phyloP scores from a whole-genome alignment of 2,797 vertebrate species.

The Silurus aristotelis region DNA sequence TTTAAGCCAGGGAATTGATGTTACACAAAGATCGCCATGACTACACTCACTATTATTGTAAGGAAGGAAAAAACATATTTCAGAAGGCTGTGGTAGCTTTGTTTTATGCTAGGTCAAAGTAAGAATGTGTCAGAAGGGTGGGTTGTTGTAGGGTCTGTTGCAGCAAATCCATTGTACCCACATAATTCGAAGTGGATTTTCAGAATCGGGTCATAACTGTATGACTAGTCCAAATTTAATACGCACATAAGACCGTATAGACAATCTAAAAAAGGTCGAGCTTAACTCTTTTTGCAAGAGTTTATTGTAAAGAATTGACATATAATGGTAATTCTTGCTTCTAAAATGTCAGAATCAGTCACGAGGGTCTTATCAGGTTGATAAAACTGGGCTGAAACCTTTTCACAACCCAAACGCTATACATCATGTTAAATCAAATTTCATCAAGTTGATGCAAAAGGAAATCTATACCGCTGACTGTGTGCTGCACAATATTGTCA shows the following conservation, averaged over 20 bases:
- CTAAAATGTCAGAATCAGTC: background rate
- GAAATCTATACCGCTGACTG: background rate
- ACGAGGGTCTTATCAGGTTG: background rate
- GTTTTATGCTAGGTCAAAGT: conserved; percentile 11
- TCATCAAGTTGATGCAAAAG: background rate
- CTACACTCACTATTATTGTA: conserved; percentile 18
- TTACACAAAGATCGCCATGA: conserved; percentile 40
- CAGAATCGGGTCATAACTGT: background rate
- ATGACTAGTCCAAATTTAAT: background rate
- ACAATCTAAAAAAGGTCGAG: no score
- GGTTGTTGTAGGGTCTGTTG: background rate
- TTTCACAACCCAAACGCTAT: background rate
- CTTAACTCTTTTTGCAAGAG: no score
- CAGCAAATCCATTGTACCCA: background rate
- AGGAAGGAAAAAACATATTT: background rate
- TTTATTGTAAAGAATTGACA: no score
- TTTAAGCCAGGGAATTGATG: conserved; percentile 4
- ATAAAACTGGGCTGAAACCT: background rate
- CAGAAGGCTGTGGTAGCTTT: conserved; percentile 7
- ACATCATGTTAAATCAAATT: background rate
- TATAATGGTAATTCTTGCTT: no score
- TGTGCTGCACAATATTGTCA: background rate
- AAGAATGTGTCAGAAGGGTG: background rate
- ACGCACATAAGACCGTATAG: background rate
- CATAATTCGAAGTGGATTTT: background rate